Evolutionary conservation across 2,888 invertebrate species (phyloP).

Genomic region (Dastarcus helophoroides): DNA sequence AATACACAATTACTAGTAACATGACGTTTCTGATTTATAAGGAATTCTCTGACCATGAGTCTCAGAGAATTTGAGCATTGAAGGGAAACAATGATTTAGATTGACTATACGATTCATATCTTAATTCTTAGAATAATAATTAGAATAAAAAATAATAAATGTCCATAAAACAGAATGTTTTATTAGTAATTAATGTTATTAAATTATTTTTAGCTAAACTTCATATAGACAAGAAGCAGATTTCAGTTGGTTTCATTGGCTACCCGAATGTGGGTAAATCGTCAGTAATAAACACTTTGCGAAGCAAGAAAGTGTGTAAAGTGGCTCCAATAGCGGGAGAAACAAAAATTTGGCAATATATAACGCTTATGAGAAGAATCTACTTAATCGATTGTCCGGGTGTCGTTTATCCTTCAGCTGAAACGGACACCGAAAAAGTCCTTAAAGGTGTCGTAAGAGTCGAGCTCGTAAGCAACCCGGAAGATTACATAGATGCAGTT

Average conservation of each 20-base stretch:
- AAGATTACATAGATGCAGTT: conserved; percentile 84
- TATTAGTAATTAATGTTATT: no score
- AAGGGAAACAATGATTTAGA: neutral
- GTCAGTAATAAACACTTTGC: conserved; percentile 92
- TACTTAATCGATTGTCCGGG: conserved; percentile 98
- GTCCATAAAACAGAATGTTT: no score
- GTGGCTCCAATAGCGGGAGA: conserved; percentile 98
- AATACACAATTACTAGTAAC: no score
- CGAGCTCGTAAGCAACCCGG: conserved; percentile 86
- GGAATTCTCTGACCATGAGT: no score
- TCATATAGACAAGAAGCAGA: conserved; percentile 94
- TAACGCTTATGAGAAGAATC: conserved; percentile 93
- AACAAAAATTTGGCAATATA: conserved; percentile 98
- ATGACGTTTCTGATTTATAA: no score
- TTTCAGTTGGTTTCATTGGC: conserved; percentile 97
- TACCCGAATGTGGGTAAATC: conserved; percentile 99
- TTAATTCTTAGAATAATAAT: no score
- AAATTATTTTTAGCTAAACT: conserved; percentile 47
- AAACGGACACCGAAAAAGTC: conserved; percentile 89
- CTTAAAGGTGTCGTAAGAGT: conserved; percentile 96
- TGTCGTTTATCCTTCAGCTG: conserved; percentile 93
- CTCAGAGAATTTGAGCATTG: no score
- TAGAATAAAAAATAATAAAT: no score
- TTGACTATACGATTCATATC: no score
- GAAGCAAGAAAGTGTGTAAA: conserved; percentile 96